Evolutionary conservation across 2,797 vertebrate genomes (phyloP).

Genomic region (Gymnopithys bicolor): DNA sequence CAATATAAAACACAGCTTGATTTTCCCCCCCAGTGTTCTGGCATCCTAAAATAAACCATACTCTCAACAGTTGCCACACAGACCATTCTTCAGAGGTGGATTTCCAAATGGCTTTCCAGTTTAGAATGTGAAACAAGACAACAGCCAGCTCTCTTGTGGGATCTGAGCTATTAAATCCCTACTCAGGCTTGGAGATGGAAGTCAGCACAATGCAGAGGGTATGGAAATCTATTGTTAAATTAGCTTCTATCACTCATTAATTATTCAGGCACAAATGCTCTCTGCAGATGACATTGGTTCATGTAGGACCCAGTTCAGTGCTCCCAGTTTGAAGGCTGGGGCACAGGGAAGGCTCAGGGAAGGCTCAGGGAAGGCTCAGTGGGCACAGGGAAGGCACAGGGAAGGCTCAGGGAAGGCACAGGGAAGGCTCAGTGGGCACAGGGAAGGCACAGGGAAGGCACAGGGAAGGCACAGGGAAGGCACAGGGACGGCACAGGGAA

Average conservation of each 20-base stretch:
- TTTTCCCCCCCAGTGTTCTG: background rate
- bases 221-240: constrained; percentile 27
- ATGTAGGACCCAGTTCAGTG: background rate
- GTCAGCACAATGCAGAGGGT: background rate
- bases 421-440: too few relatives aligned
- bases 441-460: too few relatives aligned
- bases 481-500: too few relatives aligned
- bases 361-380: background rate
- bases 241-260: constrained; percentile 19
- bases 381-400: too few relatives aligned
- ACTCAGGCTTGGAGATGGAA: background rate
- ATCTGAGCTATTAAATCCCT: background rate
- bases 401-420: too few relatives aligned
- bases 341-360: background rate
- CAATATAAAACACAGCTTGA: background rate
- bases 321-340: background rate
- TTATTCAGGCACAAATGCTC: constrained; percentile 23
- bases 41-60: background rate
- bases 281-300: background rate
- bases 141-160: background rate
- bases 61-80: background rate
- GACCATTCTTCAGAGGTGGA: background rate
- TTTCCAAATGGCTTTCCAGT: background rate
- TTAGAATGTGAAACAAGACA: background rate
- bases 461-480: too few relatives aligned